Base-by-base conservation (phyloP, 2,797 vertebrate genomes). In the Anas capensis region DNA sequence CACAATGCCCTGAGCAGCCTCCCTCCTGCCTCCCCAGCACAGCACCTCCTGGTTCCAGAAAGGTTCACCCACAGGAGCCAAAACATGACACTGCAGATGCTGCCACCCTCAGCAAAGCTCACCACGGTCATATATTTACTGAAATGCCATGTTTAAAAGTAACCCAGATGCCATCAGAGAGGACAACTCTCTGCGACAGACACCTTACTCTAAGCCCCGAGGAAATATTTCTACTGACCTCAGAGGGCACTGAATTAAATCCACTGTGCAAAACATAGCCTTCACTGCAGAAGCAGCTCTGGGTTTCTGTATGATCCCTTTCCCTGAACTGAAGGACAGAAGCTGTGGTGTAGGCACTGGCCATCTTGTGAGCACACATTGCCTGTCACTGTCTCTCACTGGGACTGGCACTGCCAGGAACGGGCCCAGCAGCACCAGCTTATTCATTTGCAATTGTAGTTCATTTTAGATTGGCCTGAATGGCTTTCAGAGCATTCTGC, bases 21-120 rank as follows among this genome's bases (percentile, higher is more conserved):
- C 14, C 51, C 42, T 27, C 0, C 0, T 19, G 38, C 8, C 51
- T 16, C 24, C 38, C 6, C 11, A 58, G 51, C 31, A 10, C 0
- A 1, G 56, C 54, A 20, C 12, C 3, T 9, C 54, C 27, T 51
- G 9, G 5, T 60, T 38, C 17, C 8, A 6, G 14, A 31, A 29
- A 33, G 33, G 44, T 73, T 70, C 40, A 58, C 23, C 14, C 4
- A 5, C 8, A 33, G 20, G 6, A 82, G 36, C 36, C 6, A 1
- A 44, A 71, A 46, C 18, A 27, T 56, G 26, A 24, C 8, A 1
- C 4, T 49, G 48, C 46, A 4, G 5, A 42, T 8, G 8, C 76
- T 21, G 23, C 31, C 7, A 1, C 2, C 4, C 70, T 36, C 75
- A 51, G 48, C 21, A 62, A 42, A 73, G n/a, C 34, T 58, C 64